Evolutionary conservation across 2,113 vertebrate species (phyloP), one percentile per base, ranked within the genome.

Genomic region (Sturnus vulgaris): DNA sequence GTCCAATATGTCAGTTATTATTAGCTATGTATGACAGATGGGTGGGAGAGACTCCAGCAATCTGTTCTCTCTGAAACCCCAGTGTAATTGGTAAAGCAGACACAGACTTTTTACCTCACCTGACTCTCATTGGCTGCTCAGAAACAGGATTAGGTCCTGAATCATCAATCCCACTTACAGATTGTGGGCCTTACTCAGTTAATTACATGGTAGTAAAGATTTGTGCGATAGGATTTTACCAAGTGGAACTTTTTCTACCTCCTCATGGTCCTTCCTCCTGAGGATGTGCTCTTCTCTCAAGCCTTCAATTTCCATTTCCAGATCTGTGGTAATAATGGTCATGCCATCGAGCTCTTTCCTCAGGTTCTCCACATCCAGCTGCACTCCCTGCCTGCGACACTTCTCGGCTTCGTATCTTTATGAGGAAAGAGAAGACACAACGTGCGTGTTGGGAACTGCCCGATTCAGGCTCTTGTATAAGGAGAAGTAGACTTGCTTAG

Each of bases 241-340:
- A 56, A 88, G 71, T 53, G 88, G 63, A 84, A 65, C 84, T 57
- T 80, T 56, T 70, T 71, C 47, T 96, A 98, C 98, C 97, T 98
- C 96, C 56, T 98, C 98, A 4, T 98, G 98, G 55, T 66, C 95
- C 57, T 98, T 98, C 94, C 98, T 98, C 97, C 98, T 97, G 84
- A 98, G 98, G 86, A 98, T 98, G 59, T 98, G 97, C 85, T 98
- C 97, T 92, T 98, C 98, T 59, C 98, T 96, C 95, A 98, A 87
- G 39, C 97, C 97, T 72, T 98, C 98, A 5, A 98, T 97, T 68
- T 98, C 98, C 96, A 98, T 98, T 90, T 98, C 98, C 91, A 98
- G 96, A 16, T 98, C 98, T 47, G 98, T 98, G 17, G 96, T 98
- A 53, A 98, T 50, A 22, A 98, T 98, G 83, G 98, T 98, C 86